Base-by-base conservation (phyloP, 2,888 invertebrate species). In the Panzeria rudis region DNA sequence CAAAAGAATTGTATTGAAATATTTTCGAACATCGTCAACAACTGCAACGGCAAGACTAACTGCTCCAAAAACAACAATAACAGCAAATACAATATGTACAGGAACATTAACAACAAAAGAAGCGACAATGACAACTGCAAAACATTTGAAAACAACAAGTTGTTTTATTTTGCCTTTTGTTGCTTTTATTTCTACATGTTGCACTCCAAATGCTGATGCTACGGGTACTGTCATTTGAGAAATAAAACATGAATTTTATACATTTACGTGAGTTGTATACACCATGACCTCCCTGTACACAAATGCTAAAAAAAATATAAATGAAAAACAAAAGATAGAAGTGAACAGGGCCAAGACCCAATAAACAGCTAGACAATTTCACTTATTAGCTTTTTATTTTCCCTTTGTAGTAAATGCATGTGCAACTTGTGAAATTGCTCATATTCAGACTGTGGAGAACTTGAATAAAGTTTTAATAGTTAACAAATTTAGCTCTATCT, bases 81-180 rank as follows among this genome's bases (percentile, higher is more conserved):
- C 17, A 73, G 23, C 35, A 83, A 17, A 35, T 50, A 38, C 59
- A 72, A 56, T 52, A 29, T 50, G 35, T 47, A 56, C 29, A 9
- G 29, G 11, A 47, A 71, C 5, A 59, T 50, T 50, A 17, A 61
- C 61, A 62, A 64, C 50, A 23, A 61, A 59, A 82, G 56, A 52
- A 62, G 64, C 52, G 62, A 66, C 68, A 59, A 62, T 69, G 52
- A 77, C 78, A 83, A 68, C 17, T 35, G 56, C 41, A 79, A 23
- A 38, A 50, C 54, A 84, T 68, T 73, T 73, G 61, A 54, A n/a
- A 62, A 80, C 78, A 76, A 76, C 84, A 75, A 72, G 83, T 83
- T 72, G 77, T 68, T 68, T 56, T 64, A 29, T 52, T 79, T 72
- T 38, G 35, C 20, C 23, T 79, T 71, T 54, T 81, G 73, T 75